A percentile compares a stretch with the other conserved stretches of the same genome.
Conservation (phyloP, 2,113 vertebrate species). For the Trochalopteron elliotii region DNA sequence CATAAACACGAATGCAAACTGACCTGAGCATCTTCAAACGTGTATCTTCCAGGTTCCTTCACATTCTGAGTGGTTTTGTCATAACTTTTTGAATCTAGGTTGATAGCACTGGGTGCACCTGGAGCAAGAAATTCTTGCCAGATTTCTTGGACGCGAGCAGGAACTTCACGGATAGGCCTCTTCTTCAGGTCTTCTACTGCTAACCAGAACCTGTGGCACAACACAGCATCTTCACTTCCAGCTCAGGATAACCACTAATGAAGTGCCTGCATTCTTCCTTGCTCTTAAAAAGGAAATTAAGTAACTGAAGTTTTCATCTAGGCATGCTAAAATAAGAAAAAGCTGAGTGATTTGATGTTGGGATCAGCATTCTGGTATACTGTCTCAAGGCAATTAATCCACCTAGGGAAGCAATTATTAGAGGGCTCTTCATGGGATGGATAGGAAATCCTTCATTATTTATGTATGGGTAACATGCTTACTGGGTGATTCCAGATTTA, state of each 20-base stretch:
- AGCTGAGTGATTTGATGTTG: neutral
- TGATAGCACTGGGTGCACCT: slow-evolving; percentile 95
- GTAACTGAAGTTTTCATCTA: neutral
- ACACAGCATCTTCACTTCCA: neutral
- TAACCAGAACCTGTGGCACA: slow-evolving; percentile 88
- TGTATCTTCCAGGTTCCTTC: slow-evolving; percentile 93
- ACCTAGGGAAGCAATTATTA: neutral
- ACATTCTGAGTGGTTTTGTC: slow-evolving; percentile 96
- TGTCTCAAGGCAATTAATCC: neutral
- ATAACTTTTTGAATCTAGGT: slow-evolving; percentile 96
- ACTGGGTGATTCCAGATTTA: neutral
- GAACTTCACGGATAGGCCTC: slow-evolving; percentile 91
- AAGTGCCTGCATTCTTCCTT: neutral
- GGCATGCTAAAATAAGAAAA: neutral
- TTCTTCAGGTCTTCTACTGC: slow-evolving; percentile 96
- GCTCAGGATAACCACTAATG: neutral
- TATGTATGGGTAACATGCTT: neutral
- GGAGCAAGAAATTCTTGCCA: slow-evolving; percentile 96
- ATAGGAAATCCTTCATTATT: neutral
- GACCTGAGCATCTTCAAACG: slow-evolving; percentile 96
- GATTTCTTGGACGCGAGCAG: slow-evolving; percentile 91
- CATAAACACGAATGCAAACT: neutral
- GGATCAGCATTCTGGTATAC: neutral
- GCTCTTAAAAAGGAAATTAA: neutral
- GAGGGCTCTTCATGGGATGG: fast-evolving